These are phyloP conservation scores for Artibeus jamaicensis DNA, from an alignment of 2,797 vertebrate genomes.

Conservation along the genomic window DNA sequence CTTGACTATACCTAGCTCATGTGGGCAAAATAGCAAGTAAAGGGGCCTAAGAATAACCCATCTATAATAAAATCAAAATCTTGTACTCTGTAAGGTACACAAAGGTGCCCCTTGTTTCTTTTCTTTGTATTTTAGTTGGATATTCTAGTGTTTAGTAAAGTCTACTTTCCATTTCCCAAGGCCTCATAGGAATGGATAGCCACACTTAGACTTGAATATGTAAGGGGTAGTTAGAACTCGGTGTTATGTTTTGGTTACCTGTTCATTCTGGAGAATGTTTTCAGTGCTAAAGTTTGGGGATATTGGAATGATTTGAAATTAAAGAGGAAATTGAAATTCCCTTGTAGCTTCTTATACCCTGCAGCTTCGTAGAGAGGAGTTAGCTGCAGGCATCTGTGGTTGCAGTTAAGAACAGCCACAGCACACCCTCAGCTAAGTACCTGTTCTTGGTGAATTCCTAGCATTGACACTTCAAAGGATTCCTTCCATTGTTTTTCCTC, in stretches of 20 bases:
- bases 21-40: neutral
- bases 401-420: neutral
- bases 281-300: neutral
- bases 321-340: neutral
- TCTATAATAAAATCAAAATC: neutral
- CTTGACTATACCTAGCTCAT: neutral
- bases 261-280: neutral
- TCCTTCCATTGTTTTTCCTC: neutral
- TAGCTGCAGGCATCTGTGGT: neutral
- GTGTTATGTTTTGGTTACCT: neutral
- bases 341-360: neutral
- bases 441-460: neutral
- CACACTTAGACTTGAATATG: neutral
- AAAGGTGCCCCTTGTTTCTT: neutral
- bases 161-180: neutral
- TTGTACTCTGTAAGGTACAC: neutral
- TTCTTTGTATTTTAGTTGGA: neutral
- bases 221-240: neutral
- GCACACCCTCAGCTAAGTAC: neutral
- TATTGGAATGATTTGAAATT: slow-evolving; percentile 15
- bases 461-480: neutral
- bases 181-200: neutral
- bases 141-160: neutral
- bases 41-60: neutral
- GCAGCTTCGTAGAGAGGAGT: neutral